phyloP scores from a whole-genome alignment of 1,140 invertebrate species.

The Drosophila murphyi region DNA sequence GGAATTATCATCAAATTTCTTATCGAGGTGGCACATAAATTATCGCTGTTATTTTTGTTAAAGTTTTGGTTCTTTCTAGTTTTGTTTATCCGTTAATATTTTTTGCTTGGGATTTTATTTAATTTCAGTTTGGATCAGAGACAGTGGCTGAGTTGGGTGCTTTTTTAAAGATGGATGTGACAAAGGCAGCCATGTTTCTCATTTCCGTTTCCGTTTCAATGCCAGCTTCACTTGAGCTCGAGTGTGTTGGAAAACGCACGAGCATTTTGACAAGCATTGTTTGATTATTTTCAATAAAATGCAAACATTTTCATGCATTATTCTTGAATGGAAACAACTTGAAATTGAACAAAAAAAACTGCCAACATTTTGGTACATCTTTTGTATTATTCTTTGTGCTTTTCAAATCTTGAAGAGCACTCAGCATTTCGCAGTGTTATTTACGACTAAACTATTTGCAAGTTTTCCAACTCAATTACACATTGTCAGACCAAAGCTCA shows the following conservation, averaged over 20 bases:
- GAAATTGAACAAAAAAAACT: constrained; percentile 1
- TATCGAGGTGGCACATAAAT: constrained; percentile 32
- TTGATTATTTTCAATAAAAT: too few species aligned
- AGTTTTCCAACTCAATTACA: constrained; percentile 77
- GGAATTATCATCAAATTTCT: constrained; percentile 48
- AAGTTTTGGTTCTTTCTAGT: not conserved
- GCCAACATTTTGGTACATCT: not conserved
- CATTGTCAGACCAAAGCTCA: constrained; percentile 13
- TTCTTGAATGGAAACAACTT: constrained; percentile 29
- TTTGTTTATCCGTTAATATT: not conserved
- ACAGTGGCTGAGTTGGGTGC: constrained; percentile 10
- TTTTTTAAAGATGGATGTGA: constrained; percentile 17
- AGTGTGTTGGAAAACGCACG: constrained; percentile 61
- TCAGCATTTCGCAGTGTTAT: constrained; percentile 52
- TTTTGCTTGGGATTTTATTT: constrained; percentile 1
- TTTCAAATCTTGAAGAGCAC: constrained; percentile 7
- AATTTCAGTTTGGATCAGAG: not conserved
- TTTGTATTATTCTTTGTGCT: constrained; percentile 23
- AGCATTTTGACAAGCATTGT: constrained; percentile 27
- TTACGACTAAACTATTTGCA: constrained; percentile 56
- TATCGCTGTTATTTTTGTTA: constrained; percentile 20
- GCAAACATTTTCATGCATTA: not conserved
- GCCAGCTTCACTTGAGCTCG: constrained; percentile 47
- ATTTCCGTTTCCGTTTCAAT: constrained; percentile 32
- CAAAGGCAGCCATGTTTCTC: constrained; percentile 39